phyloP scores from a whole-genome alignment of 92 coral and sea anemone species.

The Phenganax stokvisi region DNA sequence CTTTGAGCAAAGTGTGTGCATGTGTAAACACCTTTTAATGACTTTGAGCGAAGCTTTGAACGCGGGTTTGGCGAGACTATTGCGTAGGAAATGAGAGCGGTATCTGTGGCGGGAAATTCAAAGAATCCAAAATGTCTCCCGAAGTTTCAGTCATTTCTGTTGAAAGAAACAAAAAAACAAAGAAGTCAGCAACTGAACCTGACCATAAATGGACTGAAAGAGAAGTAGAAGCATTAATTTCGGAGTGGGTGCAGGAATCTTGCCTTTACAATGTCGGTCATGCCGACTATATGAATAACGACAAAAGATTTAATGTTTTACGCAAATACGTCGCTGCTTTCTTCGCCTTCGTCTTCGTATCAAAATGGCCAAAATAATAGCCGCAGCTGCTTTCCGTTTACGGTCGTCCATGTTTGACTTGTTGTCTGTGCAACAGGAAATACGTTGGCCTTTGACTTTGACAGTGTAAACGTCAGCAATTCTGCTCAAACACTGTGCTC shows the following conservation, averaged over 20 bases:
- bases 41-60: neutral
- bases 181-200: too few species aligned
- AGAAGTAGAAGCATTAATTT: neutral
- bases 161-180: too few species aligned
- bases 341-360: constrained; percentile 23
- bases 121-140: neutral
- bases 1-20: neutral
- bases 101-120: too few species aligned
- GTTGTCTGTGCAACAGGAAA: too few species aligned
- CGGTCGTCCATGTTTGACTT: too few species aligned
- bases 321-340: constrained; percentile 36
- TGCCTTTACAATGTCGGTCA: neutral
- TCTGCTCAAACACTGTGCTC: too few species aligned
- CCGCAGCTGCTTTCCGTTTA: too few species aligned
- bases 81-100: too few species aligned
- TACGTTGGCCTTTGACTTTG: neutral
- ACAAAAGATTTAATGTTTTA: constrained; percentile 12
- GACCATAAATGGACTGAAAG: neutral
- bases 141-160: too few species aligned
- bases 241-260: neutral
- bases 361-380: neutral
- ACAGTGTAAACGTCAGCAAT: neutral
- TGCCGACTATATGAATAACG: neutral
- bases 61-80: neutral
- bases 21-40: constrained; percentile 21